Evolutionary conservation across 2,888 invertebrate genomes (phyloP).

Genomic region (Balanococcus diminutus): DNA sequence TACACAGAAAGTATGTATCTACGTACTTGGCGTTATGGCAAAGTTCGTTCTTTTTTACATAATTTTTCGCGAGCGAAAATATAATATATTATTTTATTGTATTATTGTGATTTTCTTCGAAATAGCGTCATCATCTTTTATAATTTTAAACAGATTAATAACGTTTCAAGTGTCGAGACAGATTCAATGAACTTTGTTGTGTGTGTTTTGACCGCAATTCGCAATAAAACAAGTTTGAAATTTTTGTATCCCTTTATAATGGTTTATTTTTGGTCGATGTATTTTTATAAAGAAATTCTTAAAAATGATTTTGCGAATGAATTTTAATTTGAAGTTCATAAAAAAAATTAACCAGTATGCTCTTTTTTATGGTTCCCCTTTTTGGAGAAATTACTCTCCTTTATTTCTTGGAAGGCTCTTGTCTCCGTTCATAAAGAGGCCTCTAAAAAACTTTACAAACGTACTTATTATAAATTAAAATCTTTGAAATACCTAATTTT

Average conservation of each 20-base stretch:
- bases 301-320: too few species aligned
- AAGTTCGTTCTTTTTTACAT: constrained; percentile 16
- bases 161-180: neutral
- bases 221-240: neutral
- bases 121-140: neutral
- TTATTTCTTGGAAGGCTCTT: too few species aligned
- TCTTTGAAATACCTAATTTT: too few species aligned
- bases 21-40: neutral
- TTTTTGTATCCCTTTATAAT: neutral
- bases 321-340: too few species aligned
- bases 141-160: neutral
- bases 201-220: neutral
- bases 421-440: too few species aligned
- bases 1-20: neutral
- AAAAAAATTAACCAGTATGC: too few species aligned
- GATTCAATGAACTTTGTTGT: constrained; percentile 15
- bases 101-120: neutral
- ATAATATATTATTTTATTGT: neutral
- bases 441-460: too few species aligned
- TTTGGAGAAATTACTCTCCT: too few species aligned
- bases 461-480: too few species aligned
- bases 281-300: neutral
- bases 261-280: neutral
- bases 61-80: neutral
- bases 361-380: too few species aligned